phyloP scores from a whole-genome alignment of 1,140 invertebrate species.

The Tenebrio molitor region DNA sequence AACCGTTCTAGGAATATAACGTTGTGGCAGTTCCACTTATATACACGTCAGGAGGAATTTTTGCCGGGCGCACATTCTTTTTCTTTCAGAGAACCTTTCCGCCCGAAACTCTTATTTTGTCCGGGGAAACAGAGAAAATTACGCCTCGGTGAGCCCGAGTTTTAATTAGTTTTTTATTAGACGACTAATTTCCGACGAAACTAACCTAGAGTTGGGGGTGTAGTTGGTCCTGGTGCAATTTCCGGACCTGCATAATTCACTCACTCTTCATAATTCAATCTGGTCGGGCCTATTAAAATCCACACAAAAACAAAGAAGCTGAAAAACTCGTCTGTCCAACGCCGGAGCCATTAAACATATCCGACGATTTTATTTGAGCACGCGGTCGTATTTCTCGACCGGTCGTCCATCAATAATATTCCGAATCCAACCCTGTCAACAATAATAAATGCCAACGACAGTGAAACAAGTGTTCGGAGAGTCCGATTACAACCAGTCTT shows the following conservation, averaged over 20 bases:
- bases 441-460: constrained; percentile 59
- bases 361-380: constrained; percentile 38
- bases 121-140: not conserved
- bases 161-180: too few species aligned
- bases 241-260: not conserved
- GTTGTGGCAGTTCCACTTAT: constrained; percentile 1
- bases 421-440: constrained; percentile 52
- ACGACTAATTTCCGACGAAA: too few species aligned
- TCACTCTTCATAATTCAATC: constrained; percentile 9
- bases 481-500: constrained; percentile 59
- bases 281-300: constrained; percentile 20
- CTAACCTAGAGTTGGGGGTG: too few species aligned
- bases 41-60: not conserved
- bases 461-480: constrained; percentile 58
- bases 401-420: constrained; percentile 54
- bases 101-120: constrained; percentile 1
- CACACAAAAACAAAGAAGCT: constrained; percentile 34
- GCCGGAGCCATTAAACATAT: constrained; percentile 27
- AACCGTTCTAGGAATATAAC: constrained; percentile 13
- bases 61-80: not conserved
- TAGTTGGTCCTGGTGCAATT: too few species aligned
- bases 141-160: not conserved
- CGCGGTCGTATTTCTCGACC: constrained; percentile 26
- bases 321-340: constrained; percentile 29
- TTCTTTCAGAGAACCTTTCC: not conserved